Evolutionary conservation across 2,888 invertebrate genomes (phyloP).

Genomic region (Tetramorium bicarinatum): DNA sequence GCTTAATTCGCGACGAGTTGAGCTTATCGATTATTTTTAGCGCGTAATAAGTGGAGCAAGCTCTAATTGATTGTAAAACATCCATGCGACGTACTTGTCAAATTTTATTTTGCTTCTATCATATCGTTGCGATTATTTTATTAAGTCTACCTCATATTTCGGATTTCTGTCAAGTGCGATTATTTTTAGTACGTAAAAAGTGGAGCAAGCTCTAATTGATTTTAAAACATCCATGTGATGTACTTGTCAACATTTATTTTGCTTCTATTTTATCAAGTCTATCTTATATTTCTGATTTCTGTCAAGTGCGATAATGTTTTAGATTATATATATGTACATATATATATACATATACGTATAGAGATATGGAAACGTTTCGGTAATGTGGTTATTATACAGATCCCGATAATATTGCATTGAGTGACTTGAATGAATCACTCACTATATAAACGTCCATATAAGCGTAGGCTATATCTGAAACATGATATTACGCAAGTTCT

Average conservation of each 20-base stretch:
- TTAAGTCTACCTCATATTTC: no score
- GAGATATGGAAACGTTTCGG: background rate
- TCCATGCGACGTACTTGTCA: background rate
- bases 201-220: background rate
- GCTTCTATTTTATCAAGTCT: background rate
- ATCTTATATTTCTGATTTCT: background rate
- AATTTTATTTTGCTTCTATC: background rate
- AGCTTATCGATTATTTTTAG: background rate
- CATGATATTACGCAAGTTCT: conserved; percentile 10
- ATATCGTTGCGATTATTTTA: no score
- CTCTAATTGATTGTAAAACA: no score
- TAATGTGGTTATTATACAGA: background rate
- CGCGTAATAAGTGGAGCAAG: background rate
- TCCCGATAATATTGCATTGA: background rate
- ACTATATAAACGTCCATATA: conserved; percentile 18
- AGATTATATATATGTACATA: no score
- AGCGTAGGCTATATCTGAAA: background rate
- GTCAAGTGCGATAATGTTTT: background rate
- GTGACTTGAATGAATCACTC: conserved; percentile 5
- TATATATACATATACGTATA: no score
- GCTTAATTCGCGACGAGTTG: background rate
- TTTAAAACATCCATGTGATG: background rate
- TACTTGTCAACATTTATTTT: background rate
- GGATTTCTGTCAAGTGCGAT: no score
- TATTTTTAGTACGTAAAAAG: background rate